A percentile compares a stretch with the other conserved stretches of the same genome.
These are phyloP conservation scores for Drosophila insularis DNA, from an alignment of 1,140 invertebrate species.

Conservation along the genomic window DNA sequence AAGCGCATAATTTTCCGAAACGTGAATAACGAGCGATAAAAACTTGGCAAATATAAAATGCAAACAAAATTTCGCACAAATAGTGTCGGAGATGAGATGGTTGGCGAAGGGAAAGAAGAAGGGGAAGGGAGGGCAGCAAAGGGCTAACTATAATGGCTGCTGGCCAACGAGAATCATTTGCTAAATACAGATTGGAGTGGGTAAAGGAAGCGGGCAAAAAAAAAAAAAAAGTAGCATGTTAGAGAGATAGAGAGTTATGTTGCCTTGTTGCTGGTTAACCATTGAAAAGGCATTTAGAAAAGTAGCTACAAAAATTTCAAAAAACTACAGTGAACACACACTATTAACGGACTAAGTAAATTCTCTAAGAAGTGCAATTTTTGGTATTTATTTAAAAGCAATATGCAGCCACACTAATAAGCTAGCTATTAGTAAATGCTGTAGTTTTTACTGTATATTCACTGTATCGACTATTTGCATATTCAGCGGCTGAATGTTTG, in stretches of 20 bases:
- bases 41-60: conserved; percentile 79
- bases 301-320: conserved; percentile 50
- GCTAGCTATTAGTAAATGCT: neutral
- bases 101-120: neutral
- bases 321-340: conserved; percentile 22
- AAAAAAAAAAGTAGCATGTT: conserved; percentile 18
- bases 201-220: neutral
- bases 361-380: neutral
- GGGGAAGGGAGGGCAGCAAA: neutral
- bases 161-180: conserved; percentile 58
- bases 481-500: conserved; percentile 69
- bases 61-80: conserved; percentile 63
- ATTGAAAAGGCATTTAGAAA: conserved; percentile 64
- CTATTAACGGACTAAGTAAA: too few species aligned
- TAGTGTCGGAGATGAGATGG: neutral
- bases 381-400: neutral
- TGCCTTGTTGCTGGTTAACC: conserved; percentile 70
- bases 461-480: conserved; percentile 46
- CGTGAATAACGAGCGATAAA: conserved; percentile 76
- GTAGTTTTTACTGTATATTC: neutral
- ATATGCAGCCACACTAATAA: neutral
- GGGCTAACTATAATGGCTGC: conserved; percentile 52
- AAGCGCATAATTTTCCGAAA: conserved; percentile 69
- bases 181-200: too few species aligned
- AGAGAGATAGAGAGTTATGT: conserved; percentile 28